Evolutionary conservation across 1,140 invertebrate species (phyloP).

Genomic region (Drosophila neocordata): DNA sequence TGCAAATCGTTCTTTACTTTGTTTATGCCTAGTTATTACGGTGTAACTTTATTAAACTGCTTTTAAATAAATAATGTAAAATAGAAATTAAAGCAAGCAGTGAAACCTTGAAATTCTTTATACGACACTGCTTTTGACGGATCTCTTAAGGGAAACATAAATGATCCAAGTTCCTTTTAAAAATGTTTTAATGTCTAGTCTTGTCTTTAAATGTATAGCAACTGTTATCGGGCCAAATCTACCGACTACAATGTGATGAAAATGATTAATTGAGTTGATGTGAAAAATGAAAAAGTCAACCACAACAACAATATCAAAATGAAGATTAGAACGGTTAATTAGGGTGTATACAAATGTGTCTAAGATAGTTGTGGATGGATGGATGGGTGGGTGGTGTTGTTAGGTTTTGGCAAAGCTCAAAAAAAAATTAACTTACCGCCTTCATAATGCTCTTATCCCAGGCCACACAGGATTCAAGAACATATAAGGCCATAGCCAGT

Average conservation of each 20-base stretch:
- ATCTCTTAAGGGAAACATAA: too few species aligned
- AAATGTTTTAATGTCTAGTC: too few species aligned
- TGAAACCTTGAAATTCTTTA: too few species aligned
- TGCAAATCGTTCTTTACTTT: too few species aligned
- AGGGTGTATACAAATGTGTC: constrained; percentile 15
- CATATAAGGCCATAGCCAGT: constrained; percentile 94
- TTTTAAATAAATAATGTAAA: too few species aligned
- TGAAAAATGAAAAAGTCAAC: not conserved
- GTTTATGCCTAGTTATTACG: too few species aligned
- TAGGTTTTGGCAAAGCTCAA: constrained; percentile 27
- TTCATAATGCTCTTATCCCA: constrained; percentile 99
- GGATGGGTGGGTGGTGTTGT: constrained; percentile 3
- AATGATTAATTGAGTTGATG: not conserved
- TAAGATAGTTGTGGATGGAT: not conserved
- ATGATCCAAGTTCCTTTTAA: too few species aligned
- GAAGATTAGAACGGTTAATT: not conserved
- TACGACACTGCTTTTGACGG: too few species aligned
- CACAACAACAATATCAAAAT: constrained; percentile 2
- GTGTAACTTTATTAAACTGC: too few species aligned
- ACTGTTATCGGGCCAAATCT: not conserved
- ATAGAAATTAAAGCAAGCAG: too few species aligned
- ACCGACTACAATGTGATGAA: not conserved
- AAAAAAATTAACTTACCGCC: constrained; percentile 88
- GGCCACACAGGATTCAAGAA: constrained; percentile 95
- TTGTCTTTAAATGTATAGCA: too few species aligned